phyloP scores from a whole-genome alignment of 2,797 vertebrate species.

The Ctenosaura bakeri region DNA sequence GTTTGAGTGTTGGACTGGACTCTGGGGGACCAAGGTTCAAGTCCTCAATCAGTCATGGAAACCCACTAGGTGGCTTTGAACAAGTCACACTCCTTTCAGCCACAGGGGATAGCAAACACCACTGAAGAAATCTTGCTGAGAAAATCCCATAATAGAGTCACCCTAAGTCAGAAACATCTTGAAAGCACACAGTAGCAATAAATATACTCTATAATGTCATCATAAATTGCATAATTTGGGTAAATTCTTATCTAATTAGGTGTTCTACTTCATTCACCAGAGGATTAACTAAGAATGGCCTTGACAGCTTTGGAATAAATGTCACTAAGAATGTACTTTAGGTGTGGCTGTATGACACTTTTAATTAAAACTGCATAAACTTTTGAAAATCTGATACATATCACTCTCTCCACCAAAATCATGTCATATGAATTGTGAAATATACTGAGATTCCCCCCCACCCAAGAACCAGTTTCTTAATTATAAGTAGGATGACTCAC shows the following conservation, averaged over 20 bases:
- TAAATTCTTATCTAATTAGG: not conserved
- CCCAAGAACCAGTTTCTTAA: slow-evolving; percentile 33
- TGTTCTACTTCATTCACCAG: not conserved
- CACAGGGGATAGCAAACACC: too few relatives aligned
- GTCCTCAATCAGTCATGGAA: too few relatives aligned
- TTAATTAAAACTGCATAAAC: slow-evolving; percentile 25
- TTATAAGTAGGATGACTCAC: not conserved
- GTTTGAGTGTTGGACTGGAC: too few relatives aligned
- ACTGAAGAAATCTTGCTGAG: too few relatives aligned
- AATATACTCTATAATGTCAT: not conserved
- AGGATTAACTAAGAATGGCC: not conserved
- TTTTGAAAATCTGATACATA: slow-evolving; percentile 15
- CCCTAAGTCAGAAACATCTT: too few relatives aligned
- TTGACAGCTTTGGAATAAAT: slow-evolving; percentile 1
- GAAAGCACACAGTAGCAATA: too few relatives aligned
- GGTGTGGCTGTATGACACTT: not conserved
- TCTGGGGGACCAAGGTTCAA: too few relatives aligned
- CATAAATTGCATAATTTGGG: not conserved
- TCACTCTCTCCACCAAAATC: slow-evolving; percentile 1
- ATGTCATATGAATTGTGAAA: slow-evolving; percentile 4
- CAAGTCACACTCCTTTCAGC: too few relatives aligned
- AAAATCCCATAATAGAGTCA: too few relatives aligned
- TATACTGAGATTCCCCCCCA: not conserved
- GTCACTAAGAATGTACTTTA: not conserved
- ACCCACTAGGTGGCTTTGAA: too few relatives aligned